A percentile compares a stretch with the other conserved stretches of the same genome.
phyloP scores from a whole-genome alignment of 1,140 invertebrate species.

The Apolygus lucorum region DNA sequence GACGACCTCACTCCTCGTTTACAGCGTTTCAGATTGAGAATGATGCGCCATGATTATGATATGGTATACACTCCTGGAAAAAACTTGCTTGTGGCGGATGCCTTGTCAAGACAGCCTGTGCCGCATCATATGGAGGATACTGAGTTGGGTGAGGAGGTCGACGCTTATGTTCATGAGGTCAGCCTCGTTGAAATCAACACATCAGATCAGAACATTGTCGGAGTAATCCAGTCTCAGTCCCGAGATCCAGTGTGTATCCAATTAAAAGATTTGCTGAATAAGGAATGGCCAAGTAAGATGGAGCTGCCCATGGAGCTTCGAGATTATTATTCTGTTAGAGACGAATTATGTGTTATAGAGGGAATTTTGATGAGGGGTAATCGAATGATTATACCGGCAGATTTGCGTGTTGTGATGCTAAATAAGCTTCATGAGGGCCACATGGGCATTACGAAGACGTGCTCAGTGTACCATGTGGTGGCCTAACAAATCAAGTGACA shows the following conservation, averaged over 20 bases:
- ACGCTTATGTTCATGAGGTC: neutral
- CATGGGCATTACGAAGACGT: neutral
- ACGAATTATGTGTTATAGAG: neutral
- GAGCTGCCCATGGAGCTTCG: neutral
- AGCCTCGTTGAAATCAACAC: neutral
- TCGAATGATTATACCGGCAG: neutral
- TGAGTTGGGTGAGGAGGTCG: neutral
- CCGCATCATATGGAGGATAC: neutral
- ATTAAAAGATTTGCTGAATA: neutral
- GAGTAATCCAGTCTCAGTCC: neutral
- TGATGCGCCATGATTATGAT: neutral
- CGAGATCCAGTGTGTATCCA: neutral
- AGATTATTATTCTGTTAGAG: neutral
- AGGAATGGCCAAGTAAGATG: neutral
- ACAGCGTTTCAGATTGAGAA: neutral
- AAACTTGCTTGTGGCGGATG: neutral
- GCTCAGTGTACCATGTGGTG: slow-evolving; percentile 3
- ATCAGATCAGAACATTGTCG: neutral
- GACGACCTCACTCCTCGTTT: neutral
- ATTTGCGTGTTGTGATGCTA: neutral
- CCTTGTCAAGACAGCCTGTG: neutral
- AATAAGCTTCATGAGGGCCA: neutral
- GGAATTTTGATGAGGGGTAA: neutral
- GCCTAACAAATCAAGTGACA: neutral
- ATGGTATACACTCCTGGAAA: neutral